Evolutionary conservation across 2,113 vertebrate genomes (phyloP).

Genomic region (Psittacus erithacus): DNA sequence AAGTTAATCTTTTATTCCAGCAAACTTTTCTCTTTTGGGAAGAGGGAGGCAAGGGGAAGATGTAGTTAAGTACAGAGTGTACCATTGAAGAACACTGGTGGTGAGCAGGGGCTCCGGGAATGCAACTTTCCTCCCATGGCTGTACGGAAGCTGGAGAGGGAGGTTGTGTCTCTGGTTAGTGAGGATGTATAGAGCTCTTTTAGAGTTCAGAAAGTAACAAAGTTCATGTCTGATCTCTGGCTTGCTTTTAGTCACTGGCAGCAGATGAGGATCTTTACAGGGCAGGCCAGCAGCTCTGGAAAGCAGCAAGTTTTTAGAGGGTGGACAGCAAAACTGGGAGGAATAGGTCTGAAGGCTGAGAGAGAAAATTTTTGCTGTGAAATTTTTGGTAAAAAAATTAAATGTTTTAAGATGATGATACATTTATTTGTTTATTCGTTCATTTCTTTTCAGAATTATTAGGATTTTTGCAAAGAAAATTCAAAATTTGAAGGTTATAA

Average conservation of each 20-base stretch:
- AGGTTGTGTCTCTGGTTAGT: not conserved
- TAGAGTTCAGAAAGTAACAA: not conserved
- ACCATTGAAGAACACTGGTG: not conserved
- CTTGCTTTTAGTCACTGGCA: not conserved
- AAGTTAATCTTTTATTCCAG: slow-evolving; percentile 63
- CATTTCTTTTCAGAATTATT: not conserved
- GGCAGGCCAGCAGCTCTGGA: not conserved
- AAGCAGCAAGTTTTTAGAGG: not conserved
- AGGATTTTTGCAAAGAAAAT: not conserved
- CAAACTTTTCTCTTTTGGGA: not conserved
- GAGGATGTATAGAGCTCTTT: not conserved
- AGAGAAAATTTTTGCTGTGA: not conserved
- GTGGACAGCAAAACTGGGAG: not conserved
- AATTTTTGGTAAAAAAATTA: not conserved
- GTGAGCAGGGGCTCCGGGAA: not conserved
- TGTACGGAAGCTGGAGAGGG: not conserved
- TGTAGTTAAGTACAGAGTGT: not conserved
- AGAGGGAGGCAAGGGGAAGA: not conserved
- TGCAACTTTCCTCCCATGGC: not conserved
- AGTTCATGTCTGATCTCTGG: not conserved
- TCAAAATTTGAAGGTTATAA: not conserved
- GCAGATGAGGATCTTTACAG: not conserved
- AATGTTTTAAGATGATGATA: not conserved
- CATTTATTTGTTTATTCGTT: not conserved
- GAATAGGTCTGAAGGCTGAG: not conserved